phyloP scores from a whole-genome alignment of 2,797 vertebrate genomes.

The Chloroceryle inda region DNA sequence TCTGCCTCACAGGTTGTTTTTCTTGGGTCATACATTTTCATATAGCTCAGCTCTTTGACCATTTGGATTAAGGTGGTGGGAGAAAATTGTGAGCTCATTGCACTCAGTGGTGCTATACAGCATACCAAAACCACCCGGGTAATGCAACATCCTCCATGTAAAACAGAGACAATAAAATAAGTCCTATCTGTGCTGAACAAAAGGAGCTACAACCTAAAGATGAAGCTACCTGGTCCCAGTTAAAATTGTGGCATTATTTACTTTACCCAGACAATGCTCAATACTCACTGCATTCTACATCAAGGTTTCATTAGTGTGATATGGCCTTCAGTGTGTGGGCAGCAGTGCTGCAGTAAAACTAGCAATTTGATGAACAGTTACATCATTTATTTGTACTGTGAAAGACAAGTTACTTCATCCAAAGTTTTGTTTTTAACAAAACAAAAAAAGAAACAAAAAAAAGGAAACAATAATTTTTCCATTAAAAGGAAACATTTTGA shows the following conservation, averaged over 20 bases:
- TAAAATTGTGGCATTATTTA: neutral
- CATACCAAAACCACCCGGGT: neutral
- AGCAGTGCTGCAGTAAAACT: neutral
- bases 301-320: neutral
- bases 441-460: too few relatives aligned
- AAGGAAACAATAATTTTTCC: neutral
- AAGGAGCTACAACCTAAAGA: neutral
- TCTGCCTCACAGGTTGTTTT: neutral
- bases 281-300: neutral
- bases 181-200: neutral
- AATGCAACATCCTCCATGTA: neutral
- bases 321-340: neutral
- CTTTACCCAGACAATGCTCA: neutral
- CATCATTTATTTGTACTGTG: neutral
- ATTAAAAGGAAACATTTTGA: neutral
- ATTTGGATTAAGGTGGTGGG: neutral
- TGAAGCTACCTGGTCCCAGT: neutral
- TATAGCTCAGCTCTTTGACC: neutral
- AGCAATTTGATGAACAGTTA: neutral
- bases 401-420: neutral
- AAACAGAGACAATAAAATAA: neutral
- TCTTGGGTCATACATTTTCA: neutral
- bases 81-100: neutral
- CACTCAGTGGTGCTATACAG: neutral
- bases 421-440: too few relatives aligned